phyloP scores from a whole-genome alignment of 2,113 vertebrate genomes.

The Mellivora capensis region DNA sequence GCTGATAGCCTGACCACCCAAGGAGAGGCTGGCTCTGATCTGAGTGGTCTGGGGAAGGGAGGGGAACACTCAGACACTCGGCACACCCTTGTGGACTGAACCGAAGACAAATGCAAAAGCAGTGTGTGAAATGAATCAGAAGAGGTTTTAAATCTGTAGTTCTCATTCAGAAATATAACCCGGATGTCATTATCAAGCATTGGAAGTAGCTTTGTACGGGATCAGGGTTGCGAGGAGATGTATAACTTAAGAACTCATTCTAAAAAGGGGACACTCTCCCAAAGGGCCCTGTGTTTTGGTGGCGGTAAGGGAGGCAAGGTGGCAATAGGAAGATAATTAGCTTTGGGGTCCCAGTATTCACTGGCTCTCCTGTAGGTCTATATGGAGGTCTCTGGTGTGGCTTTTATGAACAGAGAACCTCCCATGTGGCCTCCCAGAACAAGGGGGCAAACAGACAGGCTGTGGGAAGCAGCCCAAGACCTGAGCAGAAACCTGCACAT shows the following conservation, averaged over 20 bases:
- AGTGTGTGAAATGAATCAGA: neutral
- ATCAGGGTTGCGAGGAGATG: neutral
- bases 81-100: neutral
- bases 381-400: neutral
- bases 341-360: neutral
- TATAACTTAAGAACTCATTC: neutral
- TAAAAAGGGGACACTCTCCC: neutral
- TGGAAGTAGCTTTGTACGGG: neutral
- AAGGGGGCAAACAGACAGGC: neutral
- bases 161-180: neutral
- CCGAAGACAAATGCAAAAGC: neutral
- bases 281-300: neutral
- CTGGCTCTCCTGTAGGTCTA: neutral
- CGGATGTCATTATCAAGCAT: neutral
- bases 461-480: neutral
- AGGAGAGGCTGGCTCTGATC: neutral
- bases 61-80: neutral
- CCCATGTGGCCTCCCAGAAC: neutral
- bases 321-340: neutral
- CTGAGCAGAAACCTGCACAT: neutral
- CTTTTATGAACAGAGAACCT: neutral
- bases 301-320: neutral
- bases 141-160: neutral
- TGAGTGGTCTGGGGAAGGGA: neutral
- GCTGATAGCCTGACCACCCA: neutral